These are phyloP conservation scores for Goniozus legneri DNA, from an alignment of 1,140 invertebrate species.

Conservation along the genomic window DNA sequence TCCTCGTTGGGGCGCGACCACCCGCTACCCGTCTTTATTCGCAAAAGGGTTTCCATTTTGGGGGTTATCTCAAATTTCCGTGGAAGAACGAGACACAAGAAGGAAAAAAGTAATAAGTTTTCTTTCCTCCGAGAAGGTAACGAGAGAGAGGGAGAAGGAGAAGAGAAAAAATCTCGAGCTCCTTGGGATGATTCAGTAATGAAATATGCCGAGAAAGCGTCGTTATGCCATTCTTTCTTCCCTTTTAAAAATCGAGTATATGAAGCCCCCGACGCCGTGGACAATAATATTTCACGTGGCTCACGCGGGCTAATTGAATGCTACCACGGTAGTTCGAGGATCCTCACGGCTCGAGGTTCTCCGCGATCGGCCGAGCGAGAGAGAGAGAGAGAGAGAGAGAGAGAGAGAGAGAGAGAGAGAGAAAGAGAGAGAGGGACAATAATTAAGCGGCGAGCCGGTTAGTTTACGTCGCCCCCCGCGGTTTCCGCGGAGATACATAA, in stretches of 20 bases:
- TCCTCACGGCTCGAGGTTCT: slow-evolving; percentile 1
- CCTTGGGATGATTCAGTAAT: slow-evolving; percentile 30
- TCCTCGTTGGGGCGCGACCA: background rate
- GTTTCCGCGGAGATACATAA: slow-evolving; percentile 38
- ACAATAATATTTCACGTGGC: slow-evolving; percentile 51
- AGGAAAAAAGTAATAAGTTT: too few species aligned
- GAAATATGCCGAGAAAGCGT: slow-evolving; percentile 34
- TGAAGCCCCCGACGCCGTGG: slow-evolving; percentile 24
- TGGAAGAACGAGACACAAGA: background rate
- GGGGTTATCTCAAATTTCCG: slow-evolving; percentile 2
- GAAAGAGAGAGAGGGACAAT: slow-evolving; percentile 39
- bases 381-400: too few species aligned
- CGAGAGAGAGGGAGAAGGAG: background rate
- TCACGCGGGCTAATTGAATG: slow-evolving; percentile 53
- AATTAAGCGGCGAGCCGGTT: slow-evolving; percentile 48
- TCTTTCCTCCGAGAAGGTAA: background rate
- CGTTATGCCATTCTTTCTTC: slow-evolving; percentile 34
- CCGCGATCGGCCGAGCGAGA: background rate
- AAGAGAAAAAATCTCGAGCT: background rate
- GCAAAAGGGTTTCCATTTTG: slow-evolving; percentile 1
- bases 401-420: too few species aligned
- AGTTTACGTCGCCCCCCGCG: slow-evolving; percentile 45
- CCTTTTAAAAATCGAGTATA: slow-evolving; percentile 36
- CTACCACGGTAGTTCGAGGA: slow-evolving; percentile 46
- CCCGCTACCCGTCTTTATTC: background rate